Evolutionary conservation across 2,113 vertebrate species (phyloP).

Genomic region (Sterrhoptilus dennistouni): DNA sequence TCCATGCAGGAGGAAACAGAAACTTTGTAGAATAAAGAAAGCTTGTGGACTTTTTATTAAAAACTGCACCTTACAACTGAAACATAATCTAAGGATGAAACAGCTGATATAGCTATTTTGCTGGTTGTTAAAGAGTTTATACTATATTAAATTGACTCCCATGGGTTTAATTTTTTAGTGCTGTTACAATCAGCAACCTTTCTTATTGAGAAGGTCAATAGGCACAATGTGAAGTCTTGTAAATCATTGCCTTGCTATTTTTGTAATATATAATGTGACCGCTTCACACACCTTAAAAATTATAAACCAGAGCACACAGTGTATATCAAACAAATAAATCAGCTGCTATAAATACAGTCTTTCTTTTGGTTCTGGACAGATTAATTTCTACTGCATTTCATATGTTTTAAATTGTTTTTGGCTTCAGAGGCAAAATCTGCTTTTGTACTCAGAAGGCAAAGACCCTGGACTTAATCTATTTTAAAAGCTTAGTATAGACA

Average conservation of each 20-base stretch:
- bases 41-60: constrained; percentile 63
- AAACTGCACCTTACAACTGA: constrained; percentile 56
- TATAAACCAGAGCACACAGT: constrained; percentile 71
- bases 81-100: constrained; percentile 66
- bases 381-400: constrained; percentile 62
- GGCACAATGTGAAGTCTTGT: constrained; percentile 75
- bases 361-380: constrained; percentile 63
- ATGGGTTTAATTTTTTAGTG: constrained; percentile 74
- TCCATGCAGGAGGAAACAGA: constrained; percentile 11
- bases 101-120: constrained; percentile 68
- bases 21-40: constrained; percentile 63
- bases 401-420: constrained; percentile 65
- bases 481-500: constrained; percentile 41
- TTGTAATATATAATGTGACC: constrained; percentile 72
- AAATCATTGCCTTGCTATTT: constrained; percentile 75
- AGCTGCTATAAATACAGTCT: constrained; percentile 68
- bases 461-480: constrained; percentile 26
- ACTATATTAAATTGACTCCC: constrained; percentile 77
- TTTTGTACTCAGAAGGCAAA: constrained; percentile 46
- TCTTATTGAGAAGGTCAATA: constrained; percentile 81
- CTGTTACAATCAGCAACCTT: constrained; percentile 68
- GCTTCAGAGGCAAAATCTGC: constrained; percentile 33
- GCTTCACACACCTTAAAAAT: constrained; percentile 74
- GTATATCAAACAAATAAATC: constrained; percentile 78
- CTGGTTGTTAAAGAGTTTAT: constrained; percentile 75